Percentiles rank a stretch among this genome's conserved stretches.
Conservation (phyloP, 2,888 invertebrate genomes). For the Acanthosepion lycidas region DNA sequence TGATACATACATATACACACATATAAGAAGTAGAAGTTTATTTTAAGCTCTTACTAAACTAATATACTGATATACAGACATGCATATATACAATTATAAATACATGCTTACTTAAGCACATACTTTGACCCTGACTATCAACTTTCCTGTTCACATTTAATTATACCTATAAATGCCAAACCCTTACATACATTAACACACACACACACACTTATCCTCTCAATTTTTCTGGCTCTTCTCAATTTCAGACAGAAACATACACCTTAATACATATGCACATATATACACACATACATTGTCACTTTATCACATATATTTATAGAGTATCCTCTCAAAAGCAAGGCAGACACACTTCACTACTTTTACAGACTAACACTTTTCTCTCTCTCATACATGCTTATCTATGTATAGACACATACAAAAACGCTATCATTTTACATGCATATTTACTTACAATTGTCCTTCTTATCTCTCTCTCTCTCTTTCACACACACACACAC, state of each 20-base stretch:
- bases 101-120: not conserved
- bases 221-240: no score
- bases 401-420: no score
- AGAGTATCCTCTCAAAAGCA: no score
- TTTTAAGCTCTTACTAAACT: not conserved
- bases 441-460: no score
- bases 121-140: not conserved
- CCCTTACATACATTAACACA: not conserved
- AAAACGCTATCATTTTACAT: no score
- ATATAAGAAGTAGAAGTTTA: not conserved
- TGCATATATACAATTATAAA: not conserved
- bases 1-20: not conserved
- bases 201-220: not conserved
- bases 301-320: no score
- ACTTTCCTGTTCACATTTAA: not conserved
- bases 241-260: not conserved
- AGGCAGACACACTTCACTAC: no score
- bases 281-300: not conserved
- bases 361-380: no score
- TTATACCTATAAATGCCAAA: not conserved
- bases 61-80: not conserved
- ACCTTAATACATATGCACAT: not conserved
- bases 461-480: no score
- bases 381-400: no score
- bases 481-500: no score